phyloP scores from a whole-genome alignment of 2,888 invertebrate genomes.

The Thalpophila matura region DNA sequence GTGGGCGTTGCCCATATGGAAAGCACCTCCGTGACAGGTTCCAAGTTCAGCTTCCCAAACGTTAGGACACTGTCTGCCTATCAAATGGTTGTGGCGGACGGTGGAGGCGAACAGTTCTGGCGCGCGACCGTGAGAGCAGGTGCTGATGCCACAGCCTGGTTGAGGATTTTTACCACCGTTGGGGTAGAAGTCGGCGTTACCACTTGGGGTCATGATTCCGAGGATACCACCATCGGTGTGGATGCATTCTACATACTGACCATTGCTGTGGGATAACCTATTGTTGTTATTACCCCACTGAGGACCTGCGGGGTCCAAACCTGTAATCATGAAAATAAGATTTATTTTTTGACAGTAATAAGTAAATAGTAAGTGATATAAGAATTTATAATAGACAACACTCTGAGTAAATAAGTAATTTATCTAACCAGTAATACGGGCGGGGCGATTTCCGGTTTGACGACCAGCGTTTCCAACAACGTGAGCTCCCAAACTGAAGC shows the following conservation, averaged over 20 bases:
- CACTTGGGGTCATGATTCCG: too few relatives aligned
- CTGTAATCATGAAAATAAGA: too few relatives aligned
- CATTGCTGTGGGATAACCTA: slow-evolving; percentile 65
- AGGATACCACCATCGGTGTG: slow-evolving; percentile 75
- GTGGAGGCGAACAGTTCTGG: slow-evolving; percentile 72
- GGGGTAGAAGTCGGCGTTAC: too few relatives aligned
- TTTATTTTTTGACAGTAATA: too few relatives aligned
- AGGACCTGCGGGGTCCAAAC: slow-evolving; percentile 78
- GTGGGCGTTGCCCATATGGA: slow-evolving; percentile 72
- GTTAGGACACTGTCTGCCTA: slow-evolving; percentile 67
- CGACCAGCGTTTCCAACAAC: slow-evolving; percentile 82
- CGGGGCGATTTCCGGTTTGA: slow-evolving; percentile 62
- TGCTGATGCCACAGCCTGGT: slow-evolving; percentile 74
- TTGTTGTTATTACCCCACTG: slow-evolving; percentile 66
- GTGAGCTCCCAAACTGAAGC: slow-evolving; percentile 87
- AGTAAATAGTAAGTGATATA: too few relatives aligned
- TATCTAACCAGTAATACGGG: slow-evolving; percentile 81
- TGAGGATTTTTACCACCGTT: too few relatives aligned
- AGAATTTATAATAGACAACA: too few relatives aligned
- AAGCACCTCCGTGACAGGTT: slow-evolving; percentile 63
- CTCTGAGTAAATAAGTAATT: too few relatives aligned
- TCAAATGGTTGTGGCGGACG: slow-evolving; percentile 70
- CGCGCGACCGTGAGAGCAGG: slow-evolving; percentile 77
- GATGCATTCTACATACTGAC: slow-evolving; percentile 75
- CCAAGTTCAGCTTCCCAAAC: slow-evolving; percentile 64